A percentile compares a stretch with the other conserved stretches of the same genome.
These are phyloP conservation scores for Scaptomyza pallida DNA, from an alignment of 1,140 invertebrate species.

Conservation along the genomic window DNA sequence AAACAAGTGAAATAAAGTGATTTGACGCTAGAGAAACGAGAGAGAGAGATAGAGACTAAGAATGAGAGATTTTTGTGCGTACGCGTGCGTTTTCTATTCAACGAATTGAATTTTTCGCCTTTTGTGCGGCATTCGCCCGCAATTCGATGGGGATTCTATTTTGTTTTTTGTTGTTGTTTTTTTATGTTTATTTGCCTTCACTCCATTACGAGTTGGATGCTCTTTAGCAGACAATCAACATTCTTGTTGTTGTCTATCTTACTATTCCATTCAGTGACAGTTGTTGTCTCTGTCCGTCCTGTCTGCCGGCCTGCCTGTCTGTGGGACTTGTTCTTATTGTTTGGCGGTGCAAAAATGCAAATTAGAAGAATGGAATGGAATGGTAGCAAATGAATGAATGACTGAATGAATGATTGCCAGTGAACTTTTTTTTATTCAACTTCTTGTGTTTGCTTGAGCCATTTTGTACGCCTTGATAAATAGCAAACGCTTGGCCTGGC, in stretches of 20 bases:
- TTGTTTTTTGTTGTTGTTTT: slow-evolving; percentile 6
- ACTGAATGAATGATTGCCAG: slow-evolving; percentile 66
- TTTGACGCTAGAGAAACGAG: slow-evolving; percentile 54
- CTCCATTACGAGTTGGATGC: slow-evolving; percentile 81
- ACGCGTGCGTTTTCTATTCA: slow-evolving; percentile 73
- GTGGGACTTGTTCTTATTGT: slow-evolving; percentile 34
- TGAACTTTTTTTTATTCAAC: slow-evolving; percentile 5
- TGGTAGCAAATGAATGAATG: slow-evolving; percentile 55
- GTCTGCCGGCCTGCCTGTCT: too few species aligned
- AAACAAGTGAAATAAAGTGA: slow-evolving; percentile 83
- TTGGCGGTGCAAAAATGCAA: slow-evolving; percentile 78
- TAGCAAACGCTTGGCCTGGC: slow-evolving; percentile 66
- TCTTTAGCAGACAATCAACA: slow-evolving; percentile 82
- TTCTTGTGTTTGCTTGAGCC: slow-evolving; percentile 20
- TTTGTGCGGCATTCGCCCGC: slow-evolving; percentile 66
- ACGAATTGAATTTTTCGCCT: slow-evolving; percentile 37
- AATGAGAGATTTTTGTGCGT: slow-evolving; percentile 76
- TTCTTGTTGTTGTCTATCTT: slow-evolving; percentile 33
- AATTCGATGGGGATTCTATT: slow-evolving; percentile 69
- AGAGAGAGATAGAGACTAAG: slow-evolving; percentile 10
- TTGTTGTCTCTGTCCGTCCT: neutral
- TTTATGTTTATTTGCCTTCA: slow-evolving; percentile 81
- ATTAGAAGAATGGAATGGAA: slow-evolving; percentile 67
- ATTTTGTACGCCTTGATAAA: slow-evolving; percentile 67
- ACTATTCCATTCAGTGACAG: neutral